Base-by-base conservation (phyloP, 2,888 invertebrate species). In the Eustalomyia histrio region DNA sequence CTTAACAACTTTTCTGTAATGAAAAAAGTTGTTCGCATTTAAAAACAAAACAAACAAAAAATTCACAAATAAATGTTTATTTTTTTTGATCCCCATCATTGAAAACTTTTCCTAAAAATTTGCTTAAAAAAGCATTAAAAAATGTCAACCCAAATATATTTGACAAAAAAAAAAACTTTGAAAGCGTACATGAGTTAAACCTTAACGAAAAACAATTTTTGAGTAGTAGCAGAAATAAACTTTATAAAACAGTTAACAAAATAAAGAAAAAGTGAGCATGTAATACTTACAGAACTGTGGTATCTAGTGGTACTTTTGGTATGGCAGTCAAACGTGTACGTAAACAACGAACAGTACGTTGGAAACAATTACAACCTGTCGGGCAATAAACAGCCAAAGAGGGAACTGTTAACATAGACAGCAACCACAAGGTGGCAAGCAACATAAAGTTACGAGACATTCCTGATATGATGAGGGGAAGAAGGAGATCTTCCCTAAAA, bases 261-360 rank as follows among this genome's bases (percentile, higher is more conserved):
- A 60, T 35, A 64, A 52, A 67, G 0, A 61, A 61, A 74, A 47
- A 52, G 63, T 43, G 29, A 47, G 50, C 29, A 29, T 29, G 7
- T 17, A 78, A 64, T 87, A 90, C 90, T 90, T 85, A 90, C 90
- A 90, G 83, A 76, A 89, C 85, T 76, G 83, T 85, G 17, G 89
- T 90, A 74, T 90, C 89, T 84, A 82, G 83, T 65, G 90, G 89
- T 82, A 90, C 85, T 79, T 84, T 86, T 53, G 90, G 86, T 82
- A 90, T 79, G 60, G 84, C 71, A 43, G 85, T 86, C 55, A 89
- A 85, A 29, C 87, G 87, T 29, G 87, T 85, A 43, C 88, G 88
- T 75, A 90, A 86, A 84, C 90, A 90, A 71, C 89, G 88, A 18
- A 90, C 89, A 16, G 86, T 88, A 63, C 86, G 86, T 63, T 88